Percentiles rank a stretch among this genome's conserved stretches.
These are phyloP conservation scores for Stegophylla sp. DNA, from an alignment of 2,888 invertebrate genomes.

Conservation along the genomic window DNA sequence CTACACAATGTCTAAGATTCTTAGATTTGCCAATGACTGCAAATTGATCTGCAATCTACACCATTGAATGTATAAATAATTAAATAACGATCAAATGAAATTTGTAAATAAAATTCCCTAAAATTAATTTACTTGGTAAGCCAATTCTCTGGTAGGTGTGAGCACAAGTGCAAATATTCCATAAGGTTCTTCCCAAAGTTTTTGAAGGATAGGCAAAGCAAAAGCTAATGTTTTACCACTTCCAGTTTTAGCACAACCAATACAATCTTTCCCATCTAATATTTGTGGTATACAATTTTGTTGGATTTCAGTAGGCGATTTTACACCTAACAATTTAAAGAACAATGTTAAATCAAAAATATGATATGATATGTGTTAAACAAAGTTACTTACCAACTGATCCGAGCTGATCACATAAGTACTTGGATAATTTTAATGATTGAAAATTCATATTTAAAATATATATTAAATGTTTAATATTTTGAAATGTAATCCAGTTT, in stretches of 20 bases:
- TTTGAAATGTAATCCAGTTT: too few species aligned
- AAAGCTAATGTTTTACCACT: constrained; percentile 98
- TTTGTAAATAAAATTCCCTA: background rate
- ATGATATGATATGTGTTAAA: background rate
- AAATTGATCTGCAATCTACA: constrained; percentile 92
- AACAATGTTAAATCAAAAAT: background rate
- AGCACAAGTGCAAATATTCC: constrained; percentile 93
- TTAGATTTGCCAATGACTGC: constrained; percentile 87
- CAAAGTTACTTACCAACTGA: constrained; percentile 9
- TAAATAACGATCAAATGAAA: too few species aligned
- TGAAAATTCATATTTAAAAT: constrained; percentile 23
- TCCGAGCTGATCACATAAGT: constrained; percentile 41
- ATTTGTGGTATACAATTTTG: constrained; percentile 80
- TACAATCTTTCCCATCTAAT: constrained; percentile 81
- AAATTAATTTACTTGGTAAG: constrained; percentile 73
- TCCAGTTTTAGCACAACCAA: constrained; percentile 97
- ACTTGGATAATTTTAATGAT: constrained; percentile 39
- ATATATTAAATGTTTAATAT: too few species aligned
- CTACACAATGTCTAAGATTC: constrained; percentile 80
- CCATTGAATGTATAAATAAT: constrained; percentile 35
- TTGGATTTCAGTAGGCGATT: constrained; percentile 82
- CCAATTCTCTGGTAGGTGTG: constrained; percentile 93
- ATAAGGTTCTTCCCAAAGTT: constrained; percentile 90
- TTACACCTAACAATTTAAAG: constrained; percentile 70
- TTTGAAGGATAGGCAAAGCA: constrained; percentile 90